Percentiles rank a stretch among this genome's conserved stretches.
Conservation (phyloP, 2,113 vertebrate species). For the Himantopus leucocephalus region DNA sequence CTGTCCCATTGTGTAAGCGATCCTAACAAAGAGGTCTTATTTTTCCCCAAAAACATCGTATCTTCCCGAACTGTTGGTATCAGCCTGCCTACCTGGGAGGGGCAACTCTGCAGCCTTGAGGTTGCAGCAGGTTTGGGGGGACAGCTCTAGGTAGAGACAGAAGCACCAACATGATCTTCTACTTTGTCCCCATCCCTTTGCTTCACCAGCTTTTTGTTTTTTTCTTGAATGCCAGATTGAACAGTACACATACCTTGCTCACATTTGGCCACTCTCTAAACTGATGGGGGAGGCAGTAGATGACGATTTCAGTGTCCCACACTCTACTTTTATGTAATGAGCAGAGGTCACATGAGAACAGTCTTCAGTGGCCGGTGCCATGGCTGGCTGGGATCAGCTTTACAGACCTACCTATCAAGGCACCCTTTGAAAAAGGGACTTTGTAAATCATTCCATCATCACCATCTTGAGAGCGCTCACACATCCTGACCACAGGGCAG, state of each 20-base stretch:
- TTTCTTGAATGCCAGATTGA: not conserved
- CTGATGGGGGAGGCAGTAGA: not conserved
- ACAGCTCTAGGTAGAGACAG: not conserved
- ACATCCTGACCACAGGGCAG: not conserved
- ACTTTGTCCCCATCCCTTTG: not conserved
- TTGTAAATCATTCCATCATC: not conserved
- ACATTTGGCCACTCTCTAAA: not conserved
- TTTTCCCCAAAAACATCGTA: rapidly evolving
- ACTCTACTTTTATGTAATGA: not conserved
- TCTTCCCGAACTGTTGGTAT: not conserved
- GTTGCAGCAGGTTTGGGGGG: not conserved
- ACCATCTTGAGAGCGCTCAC: not conserved
- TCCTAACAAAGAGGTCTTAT: not conserved
- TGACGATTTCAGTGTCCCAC: not conserved
- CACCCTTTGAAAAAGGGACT: not conserved
- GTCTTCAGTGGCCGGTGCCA: not conserved
- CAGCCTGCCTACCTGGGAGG: not conserved
- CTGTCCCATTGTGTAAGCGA: not conserved
- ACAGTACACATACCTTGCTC: not conserved
- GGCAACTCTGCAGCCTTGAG: not conserved
- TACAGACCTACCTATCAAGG: not conserved
- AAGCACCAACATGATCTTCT: not conserved
- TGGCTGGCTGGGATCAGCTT: not conserved
- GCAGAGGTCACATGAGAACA: rapidly evolving
- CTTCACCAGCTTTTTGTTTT: not conserved